Conservation (phyloP, 2,888 invertebrate genomes). For the Spodoptera picta region DNA sequence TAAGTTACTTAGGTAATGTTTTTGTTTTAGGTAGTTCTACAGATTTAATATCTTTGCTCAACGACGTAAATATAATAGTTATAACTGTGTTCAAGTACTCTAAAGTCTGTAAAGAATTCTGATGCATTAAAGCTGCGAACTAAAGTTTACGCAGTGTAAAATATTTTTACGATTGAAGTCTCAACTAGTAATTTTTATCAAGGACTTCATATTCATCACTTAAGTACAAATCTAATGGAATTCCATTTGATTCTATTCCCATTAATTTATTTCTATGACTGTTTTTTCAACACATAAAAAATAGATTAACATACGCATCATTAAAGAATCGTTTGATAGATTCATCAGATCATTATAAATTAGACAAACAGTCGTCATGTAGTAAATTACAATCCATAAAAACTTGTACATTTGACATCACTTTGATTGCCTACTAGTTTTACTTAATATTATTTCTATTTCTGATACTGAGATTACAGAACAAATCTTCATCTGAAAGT, state of each 20-base stretch:
- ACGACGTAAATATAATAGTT: no score
- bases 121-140: no score
- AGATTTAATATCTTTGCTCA: no score
- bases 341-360: no score
- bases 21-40: no score
- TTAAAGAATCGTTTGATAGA: constrained; percentile 42
- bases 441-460: neutral
- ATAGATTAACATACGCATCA: constrained; percentile 36
- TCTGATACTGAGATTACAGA: no score
- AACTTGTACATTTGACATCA: constrained; percentile 11
- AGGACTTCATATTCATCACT: constrained; percentile 1
- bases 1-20: no score
- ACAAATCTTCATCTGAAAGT: no score
- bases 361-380: constrained; percentile 21
- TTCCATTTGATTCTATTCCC: constrained; percentile 21
- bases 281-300: constrained; percentile 38
- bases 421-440: constrained; percentile 16
- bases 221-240: constrained; percentile 4
- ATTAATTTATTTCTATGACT: constrained; percentile 40
- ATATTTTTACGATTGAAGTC: no score
- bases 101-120: no score
- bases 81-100: no score
- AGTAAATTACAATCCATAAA: constrained; percentile 19
- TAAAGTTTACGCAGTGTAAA: no score
- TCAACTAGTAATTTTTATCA: neutral